Conservation (phyloP, 1,140 invertebrate species). For the Scylla paramamosain region DNA sequence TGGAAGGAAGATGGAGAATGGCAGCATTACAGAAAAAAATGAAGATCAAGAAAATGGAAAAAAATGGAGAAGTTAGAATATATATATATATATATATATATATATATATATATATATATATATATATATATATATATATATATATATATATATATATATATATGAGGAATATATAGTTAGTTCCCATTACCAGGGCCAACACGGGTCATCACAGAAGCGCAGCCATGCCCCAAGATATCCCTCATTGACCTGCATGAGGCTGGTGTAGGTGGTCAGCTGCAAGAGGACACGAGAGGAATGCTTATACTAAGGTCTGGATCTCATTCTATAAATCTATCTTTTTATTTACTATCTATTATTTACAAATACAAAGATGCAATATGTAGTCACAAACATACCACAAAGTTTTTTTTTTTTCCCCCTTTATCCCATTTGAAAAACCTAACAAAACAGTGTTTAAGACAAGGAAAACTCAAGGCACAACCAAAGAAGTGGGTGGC, state of each 20-base stretch:
- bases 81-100: no score
- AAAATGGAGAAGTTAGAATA: neutral
- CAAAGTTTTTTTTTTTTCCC: neutral
- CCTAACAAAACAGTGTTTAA: neutral
- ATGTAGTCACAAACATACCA: neutral
- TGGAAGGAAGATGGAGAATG: no score
- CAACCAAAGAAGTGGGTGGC: no score
- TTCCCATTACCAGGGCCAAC: conserved; percentile 59
- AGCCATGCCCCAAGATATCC: conserved; percentile 82
- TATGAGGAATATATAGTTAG: neutral
- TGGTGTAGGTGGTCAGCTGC: conserved; percentile 83
- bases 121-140: no score
- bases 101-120: no score
- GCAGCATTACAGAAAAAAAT: no score
- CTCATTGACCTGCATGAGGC: conserved; percentile 81
- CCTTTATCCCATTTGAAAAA: neutral
- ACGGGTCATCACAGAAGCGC: conserved; percentile 81
- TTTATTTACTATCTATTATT: no score
- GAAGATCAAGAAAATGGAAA: neutral
- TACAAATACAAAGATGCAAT: neutral
- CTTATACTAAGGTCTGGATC: neutral
- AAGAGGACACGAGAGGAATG: conserved; percentile 70
- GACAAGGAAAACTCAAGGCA: no score
- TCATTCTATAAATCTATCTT: neutral
- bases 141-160: no score